These are phyloP conservation scores for Drosophila repleta DNA, from an alignment of 1,140 invertebrate genomes.

Conservation along the genomic window DNA sequence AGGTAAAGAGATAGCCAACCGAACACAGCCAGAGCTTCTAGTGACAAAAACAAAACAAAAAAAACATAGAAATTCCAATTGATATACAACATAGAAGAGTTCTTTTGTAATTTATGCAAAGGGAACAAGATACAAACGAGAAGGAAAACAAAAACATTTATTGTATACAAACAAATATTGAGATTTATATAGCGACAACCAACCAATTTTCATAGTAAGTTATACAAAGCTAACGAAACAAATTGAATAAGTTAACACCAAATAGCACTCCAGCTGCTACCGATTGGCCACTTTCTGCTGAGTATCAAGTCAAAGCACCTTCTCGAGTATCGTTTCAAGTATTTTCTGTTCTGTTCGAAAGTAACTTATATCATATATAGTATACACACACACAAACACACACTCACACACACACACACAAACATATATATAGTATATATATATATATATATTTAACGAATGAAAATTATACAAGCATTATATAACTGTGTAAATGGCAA, in stretches of 20 bases:
- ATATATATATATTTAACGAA: conserved; percentile 41
- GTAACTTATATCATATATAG: conserved; percentile 20
- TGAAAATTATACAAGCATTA: conserved; percentile 60
- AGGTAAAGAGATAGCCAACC: conserved; percentile 49
- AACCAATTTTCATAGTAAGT: neutral
- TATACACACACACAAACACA: conserved; percentile 18
- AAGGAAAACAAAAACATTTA: neutral
- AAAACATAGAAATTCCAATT: conserved; percentile 33
- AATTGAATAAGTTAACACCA: too few species aligned
- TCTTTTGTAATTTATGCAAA: conserved; percentile 7
- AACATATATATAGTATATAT: conserved; percentile 20
- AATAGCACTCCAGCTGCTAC: too few species aligned
- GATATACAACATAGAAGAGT: conserved; percentile 8
- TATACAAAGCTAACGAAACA: too few species aligned
- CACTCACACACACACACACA: neutral
- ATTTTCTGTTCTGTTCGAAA: conserved; percentile 21
- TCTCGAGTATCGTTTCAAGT: conserved; percentile 16
- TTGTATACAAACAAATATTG: conserved; percentile 18
- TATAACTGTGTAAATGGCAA: conserved; percentile 57
- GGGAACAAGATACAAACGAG: conserved; percentile 15
- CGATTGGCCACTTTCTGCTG: conserved; percentile 26
- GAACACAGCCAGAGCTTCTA: conserved; percentile 61
- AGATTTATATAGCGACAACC: conserved; percentile 2
- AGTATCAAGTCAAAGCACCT: conserved; percentile 19
- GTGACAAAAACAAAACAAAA: conserved; percentile 26